Evolutionary conservation across 1,140 invertebrate genomes (phyloP).

Genomic region (Cotesia chilonis): DNA sequence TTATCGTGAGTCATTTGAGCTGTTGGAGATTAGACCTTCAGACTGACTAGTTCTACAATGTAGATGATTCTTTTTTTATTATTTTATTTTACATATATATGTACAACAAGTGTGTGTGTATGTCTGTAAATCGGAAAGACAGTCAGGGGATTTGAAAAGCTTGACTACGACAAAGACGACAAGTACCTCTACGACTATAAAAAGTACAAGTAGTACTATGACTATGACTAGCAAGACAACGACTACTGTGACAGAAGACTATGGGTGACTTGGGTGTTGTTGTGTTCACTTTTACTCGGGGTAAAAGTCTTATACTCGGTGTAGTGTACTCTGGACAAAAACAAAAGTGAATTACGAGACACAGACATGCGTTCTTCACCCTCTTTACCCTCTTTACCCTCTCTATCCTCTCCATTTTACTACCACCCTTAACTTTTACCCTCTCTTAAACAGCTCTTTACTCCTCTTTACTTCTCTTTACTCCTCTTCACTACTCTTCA

Average conservation of each 20-base stretch:
- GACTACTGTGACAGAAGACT: not conserved
- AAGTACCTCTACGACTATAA: too few species aligned
- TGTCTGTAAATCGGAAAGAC: conserved; percentile 32
- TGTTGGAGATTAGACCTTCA: conserved; percentile 55
- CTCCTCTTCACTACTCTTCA: too few species aligned
- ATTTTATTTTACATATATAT: conserved; percentile 37
- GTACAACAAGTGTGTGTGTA: conserved; percentile 25
- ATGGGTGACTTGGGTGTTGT: conserved; percentile 10
- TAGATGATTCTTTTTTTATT: not conserved
- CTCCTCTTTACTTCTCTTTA: too few species aligned
- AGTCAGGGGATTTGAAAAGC: conserved; percentile 32
- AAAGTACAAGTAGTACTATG: too few species aligned
- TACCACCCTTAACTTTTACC: conserved; percentile 37
- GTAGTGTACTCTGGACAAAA: conserved; percentile 51
- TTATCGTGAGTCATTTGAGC: conserved; percentile 44
- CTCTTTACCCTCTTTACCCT: conserved; percentile 15
- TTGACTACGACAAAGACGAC: conserved; percentile 15
- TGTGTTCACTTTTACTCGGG: conserved; percentile 28
- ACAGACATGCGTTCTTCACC: conserved; percentile 44
- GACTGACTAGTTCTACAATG: conserved; percentile 11
- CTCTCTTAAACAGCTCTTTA: conserved; percentile 8
- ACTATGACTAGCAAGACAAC: not conserved
- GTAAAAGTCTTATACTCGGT: conserved; percentile 52
- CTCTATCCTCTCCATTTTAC: not conserved
- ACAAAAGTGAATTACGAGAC: conserved; percentile 64